Base-by-base conservation (phyloP, 2,797 vertebrate species). In the Liparis tanakae region DNA sequence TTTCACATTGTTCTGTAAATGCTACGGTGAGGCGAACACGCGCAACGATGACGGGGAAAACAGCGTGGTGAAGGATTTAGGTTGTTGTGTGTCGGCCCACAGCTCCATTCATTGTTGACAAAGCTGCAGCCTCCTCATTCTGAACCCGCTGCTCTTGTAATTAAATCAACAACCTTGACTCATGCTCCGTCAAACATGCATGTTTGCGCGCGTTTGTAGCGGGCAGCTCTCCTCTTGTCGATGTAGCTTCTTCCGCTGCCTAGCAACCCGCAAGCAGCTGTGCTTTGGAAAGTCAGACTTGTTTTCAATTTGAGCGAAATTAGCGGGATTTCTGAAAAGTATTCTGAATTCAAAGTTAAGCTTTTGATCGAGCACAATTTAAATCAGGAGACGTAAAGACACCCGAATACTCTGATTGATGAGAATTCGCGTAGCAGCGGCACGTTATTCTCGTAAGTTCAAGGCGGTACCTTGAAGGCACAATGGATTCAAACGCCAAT, bases 381-480 rank as follows among this genome's bases (percentile, higher is more conserved):
- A 68, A 67, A 79, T 65, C 37, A 72, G 56, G 46, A 65, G 41
- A 72, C n/a, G 43, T 22, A 62, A 69, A 69, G 73, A 54, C 25
- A 65, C n/a, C 53, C 67, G 46, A 75, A 80, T 59, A 68, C 63
- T 75, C 25, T 3, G 37, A 74, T 64, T 22, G 41, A 33, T 56
- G 65, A 54, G 51, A 82, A 74, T 76, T 81, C 51, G 81, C 70
- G 82, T 66, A 76, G 76, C 66, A 53, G 64, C 36, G 18, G 64
- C 36, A 41, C 51, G 72, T 76, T 83, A 75, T 68, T 65, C 39
- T 61, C 18, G 18, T 33, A 54, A 15, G 66, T 56, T 57, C 74
- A 86, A 90, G 85, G 87, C 67, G 65, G 86, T 83, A 86, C 80
- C 80, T 84, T 70, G 37, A 92, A 92, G 92, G 91, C 92, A 93